Percentiles rank a stretch among this genome's conserved stretches.
These are phyloP conservation scores for Corydoras sp. DNA, from an alignment of 2,113 vertebrate species.

Conservation along the genomic window DNA sequence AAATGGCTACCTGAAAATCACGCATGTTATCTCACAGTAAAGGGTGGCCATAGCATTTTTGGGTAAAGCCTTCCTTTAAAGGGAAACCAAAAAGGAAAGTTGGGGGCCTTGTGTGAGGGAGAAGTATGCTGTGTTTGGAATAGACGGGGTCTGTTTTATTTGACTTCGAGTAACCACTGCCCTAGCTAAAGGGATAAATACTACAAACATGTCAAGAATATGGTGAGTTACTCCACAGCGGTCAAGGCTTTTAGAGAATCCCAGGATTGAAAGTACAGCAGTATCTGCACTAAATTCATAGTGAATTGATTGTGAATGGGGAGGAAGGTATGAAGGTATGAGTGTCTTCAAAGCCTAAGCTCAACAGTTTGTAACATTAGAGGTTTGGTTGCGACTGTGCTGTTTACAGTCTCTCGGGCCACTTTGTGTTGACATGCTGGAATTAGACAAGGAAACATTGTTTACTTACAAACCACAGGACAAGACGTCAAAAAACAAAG, in stretches of 20 bases:
- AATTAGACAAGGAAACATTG: conserved; percentile 9
- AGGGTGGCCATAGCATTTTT: conserved; percentile 10
- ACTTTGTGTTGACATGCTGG: not conserved
- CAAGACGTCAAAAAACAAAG: not conserved
- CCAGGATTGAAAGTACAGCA: conserved; percentile 14
- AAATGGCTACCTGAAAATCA: too few species aligned
- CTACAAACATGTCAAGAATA: conserved; percentile 42
- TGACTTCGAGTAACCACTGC: conserved; percentile 38
- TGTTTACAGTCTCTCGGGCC: not conserved
- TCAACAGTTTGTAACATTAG: not conserved
- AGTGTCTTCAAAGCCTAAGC: too few species aligned
- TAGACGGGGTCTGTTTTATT: conserved; percentile 43
- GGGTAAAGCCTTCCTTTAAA: conserved; percentile 32
- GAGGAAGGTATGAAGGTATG: not conserved
- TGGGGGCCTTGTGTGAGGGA: conserved; percentile 27
- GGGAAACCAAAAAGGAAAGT: conserved; percentile 17
- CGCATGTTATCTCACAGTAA: too few species aligned
- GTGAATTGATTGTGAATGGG: not conserved
- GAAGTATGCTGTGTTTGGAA: conserved; percentile 41
- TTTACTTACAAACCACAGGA: not conserved
- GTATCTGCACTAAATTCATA: not conserved
- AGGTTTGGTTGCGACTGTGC: not conserved
- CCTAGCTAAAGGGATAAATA: conserved; percentile 28
- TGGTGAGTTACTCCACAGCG: conserved; percentile 26
- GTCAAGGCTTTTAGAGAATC: conserved; percentile 19